Evolutionary conservation across 2,113 vertebrate genomes (phyloP), one percentile per base, ranked within the genome.

Genomic region (Oxygymnocypris stewartii): DNA sequence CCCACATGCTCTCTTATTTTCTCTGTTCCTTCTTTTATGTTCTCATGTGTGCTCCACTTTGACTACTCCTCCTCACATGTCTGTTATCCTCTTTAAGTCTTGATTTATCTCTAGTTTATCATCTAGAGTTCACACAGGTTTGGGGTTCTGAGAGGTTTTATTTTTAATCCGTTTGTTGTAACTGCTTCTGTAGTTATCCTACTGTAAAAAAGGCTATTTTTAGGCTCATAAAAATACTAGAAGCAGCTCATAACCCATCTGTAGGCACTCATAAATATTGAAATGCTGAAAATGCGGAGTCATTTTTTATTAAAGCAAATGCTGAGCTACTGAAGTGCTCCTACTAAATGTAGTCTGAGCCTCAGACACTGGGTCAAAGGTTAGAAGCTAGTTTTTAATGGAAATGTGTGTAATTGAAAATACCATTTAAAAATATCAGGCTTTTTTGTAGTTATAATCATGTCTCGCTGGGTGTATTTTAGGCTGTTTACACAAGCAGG

Each of bases 1-100:
- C 76, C 25, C 61, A 44, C 86, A 23, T 20, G 2, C 35, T 13
- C 54, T 20, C 78, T 59, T 18, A 54, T 25, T 63, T 44, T 47
- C 63, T 84, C 44, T 83, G 49, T 44, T 83, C 31, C 54, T 65
- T 75, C 44, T 44, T 82, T 74, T 74, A 42, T 74, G 71, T 5
- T 42, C 73, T 78, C 75, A 37, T 25, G 47, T 73, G 76, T 79
- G 71, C 67, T 85, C 73, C 35, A 23, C 51, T 35, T 57, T n/a
- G 31, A 74, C 23, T 57, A 40, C 31, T 63, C 61, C 87, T 65
- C 54, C 73, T 81, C 74, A 47, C n/a, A 25, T 47, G 79, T 67
- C 79, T 82, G 44, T 47, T 25, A 67, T 82, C 59, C 37, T 4
- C 37, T 63, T 40, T 61, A 28, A 44, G 37, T 80, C 13, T 80